Conservation (phyloP, 2,888 invertebrate species). For the Strigamia crassipes region DNA sequence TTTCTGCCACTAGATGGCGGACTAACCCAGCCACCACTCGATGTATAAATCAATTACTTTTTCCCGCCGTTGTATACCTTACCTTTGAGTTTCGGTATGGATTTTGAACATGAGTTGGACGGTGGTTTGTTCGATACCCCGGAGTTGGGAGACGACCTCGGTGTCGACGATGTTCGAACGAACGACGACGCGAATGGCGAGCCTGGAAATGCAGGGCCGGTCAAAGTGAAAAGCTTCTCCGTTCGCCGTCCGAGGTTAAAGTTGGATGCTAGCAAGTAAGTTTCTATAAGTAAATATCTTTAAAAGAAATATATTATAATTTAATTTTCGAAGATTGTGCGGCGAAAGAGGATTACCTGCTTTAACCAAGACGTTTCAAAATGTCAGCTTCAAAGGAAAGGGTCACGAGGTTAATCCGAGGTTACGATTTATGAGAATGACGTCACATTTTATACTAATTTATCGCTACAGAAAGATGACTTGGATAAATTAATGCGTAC, state of each 20-base stretch:
- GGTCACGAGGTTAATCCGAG: slow-evolving; percentile 65
- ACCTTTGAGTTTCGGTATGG: neutral
- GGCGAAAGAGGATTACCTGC: slow-evolving; percentile 81
- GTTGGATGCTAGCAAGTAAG: neutral
- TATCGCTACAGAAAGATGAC: slow-evolving; percentile 69
- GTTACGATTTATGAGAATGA: slow-evolving; percentile 52
- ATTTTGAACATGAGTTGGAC: neutral
- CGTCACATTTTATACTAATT: neutral
- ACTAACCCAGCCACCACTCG: neutral
- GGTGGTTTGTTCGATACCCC: neutral
- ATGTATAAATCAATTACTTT: neutral
- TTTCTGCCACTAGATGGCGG: neutral
- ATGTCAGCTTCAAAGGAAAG: slow-evolving; percentile 80
- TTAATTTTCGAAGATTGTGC: slow-evolving; percentile 64
- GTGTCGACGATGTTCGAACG: neutral
- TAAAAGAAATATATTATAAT: too few species aligned
- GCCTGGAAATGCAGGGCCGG: neutral
- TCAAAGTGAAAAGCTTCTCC: neutral
- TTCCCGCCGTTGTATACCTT: neutral
- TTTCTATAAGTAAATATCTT: too few species aligned
- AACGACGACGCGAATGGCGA: neutral
- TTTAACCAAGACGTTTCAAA: slow-evolving; percentile 76
- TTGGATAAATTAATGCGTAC: slow-evolving; percentile 77
- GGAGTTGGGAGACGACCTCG: neutral
- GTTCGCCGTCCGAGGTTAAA: neutral